These are phyloP conservation scores for Sinocyclocheilus grahami DNA, from an alignment of 2,113 vertebrate species.

Conservation along the genomic window DNA sequence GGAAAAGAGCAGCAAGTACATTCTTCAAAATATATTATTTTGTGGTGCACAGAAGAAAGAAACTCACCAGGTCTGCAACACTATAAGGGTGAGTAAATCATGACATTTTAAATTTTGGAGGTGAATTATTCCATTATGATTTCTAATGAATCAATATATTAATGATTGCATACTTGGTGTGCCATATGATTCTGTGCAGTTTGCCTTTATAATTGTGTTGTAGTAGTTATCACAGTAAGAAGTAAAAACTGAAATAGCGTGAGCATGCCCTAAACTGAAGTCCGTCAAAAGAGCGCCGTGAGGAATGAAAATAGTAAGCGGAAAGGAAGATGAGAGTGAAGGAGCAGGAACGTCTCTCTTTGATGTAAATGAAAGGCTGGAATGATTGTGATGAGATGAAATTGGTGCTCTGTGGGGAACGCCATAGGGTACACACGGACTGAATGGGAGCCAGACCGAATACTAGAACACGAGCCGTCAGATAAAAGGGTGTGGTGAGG, in stretches of 20 bases:
- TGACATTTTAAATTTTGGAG: background rate
- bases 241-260: background rate
- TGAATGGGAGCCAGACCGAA: constrained; percentile 11
- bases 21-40: background rate
- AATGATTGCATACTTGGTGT: too few relatives aligned
- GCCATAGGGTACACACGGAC: background rate
- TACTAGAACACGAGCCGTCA: constrained; percentile 5
- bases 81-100: background rate
- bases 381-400: constrained; percentile 51
- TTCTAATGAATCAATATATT: background rate
- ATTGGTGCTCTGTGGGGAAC: constrained; percentile 50
- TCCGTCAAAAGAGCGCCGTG: constrained; percentile 5
- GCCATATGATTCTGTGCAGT: too few relatives aligned
- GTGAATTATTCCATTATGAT: background rate
- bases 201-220: background rate
- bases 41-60: background rate
- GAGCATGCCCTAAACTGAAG: constrained; percentile 3
- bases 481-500: constrained; percentile 44
- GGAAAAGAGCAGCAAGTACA: background rate
- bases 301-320: constrained; percentile 31
- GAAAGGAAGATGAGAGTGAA: constrained; percentile 32
- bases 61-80: background rate
- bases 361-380: constrained; percentile 51
- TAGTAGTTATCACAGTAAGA: background rate
- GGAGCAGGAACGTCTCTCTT: constrained; percentile 30